Conservation (phyloP, 2,113 vertebrate species). For the Tamias sibiricus region DNA sequence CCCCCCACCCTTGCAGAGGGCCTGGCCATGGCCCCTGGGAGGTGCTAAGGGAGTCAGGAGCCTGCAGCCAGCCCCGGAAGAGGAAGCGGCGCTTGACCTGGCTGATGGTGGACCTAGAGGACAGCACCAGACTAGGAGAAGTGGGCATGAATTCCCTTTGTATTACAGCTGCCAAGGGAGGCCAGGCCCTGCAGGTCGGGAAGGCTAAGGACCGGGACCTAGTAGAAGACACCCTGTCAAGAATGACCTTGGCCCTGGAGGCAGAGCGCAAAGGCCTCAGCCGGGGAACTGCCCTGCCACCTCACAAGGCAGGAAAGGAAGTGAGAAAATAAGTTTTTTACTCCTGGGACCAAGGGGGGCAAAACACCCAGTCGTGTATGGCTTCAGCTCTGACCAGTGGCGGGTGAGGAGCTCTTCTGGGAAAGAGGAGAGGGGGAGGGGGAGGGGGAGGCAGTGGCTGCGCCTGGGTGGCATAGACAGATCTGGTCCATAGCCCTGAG, state of each 20-base stretch:
- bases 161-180: slow-evolving; percentile 67
- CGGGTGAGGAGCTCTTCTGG: slow-evolving; percentile 9
- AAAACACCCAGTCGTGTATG: slow-evolving; percentile 67
- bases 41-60: background rate
- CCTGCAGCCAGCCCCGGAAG: slow-evolving; percentile 21
- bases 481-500: background rate
- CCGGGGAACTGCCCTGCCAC: slow-evolving; percentile 35
- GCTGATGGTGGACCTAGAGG: slow-evolving; percentile 4
- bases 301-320: slow-evolving; percentile 67
- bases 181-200: background rate
- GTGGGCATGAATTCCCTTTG: slow-evolving; percentile 66
- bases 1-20: background rate
- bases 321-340: slow-evolving; percentile 58
- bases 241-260: slow-evolving; percentile 38
- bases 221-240: slow-evolving; percentile 37
- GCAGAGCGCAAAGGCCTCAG: background rate
- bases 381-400: slow-evolving; percentile 71
- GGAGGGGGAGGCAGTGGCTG: slow-evolving; percentile 45
- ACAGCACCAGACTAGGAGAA: slow-evolving; percentile 74
- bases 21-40: background rate
- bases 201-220: slow-evolving; percentile 24
- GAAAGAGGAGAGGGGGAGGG: background rate
- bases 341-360: slow-evolving; percentile 61
- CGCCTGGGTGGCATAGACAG: background rate
- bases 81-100: background rate